phyloP scores from a whole-genome alignment of 2,888 invertebrate genomes.

The Notocelia uddmanniana region DNA sequence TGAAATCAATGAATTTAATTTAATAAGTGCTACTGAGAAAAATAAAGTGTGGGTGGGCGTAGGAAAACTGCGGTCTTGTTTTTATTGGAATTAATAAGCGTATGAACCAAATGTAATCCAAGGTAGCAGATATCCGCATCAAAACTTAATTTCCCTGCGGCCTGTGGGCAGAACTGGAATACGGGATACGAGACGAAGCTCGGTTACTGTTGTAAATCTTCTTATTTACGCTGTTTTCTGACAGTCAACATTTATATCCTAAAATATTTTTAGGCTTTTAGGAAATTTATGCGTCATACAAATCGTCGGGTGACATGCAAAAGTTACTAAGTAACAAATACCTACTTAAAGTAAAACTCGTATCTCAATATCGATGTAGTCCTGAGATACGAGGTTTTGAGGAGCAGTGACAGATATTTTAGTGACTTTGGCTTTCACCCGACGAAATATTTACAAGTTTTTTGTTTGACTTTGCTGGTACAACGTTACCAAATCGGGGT shows the following conservation, averaged over 20 bases:
- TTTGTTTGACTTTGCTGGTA: not conserved
- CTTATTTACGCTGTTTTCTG: not conserved
- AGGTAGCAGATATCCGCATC: not conserved
- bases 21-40: not conserved
- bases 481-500: too few relatives aligned
- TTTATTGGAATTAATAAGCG: not conserved
- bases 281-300: not conserved
- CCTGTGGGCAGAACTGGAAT: not conserved
- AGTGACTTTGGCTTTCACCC: too few relatives aligned
- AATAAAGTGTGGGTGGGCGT: not conserved
- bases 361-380: too few relatives aligned
- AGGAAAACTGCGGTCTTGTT: not conserved
- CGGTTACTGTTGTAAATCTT: not conserved
- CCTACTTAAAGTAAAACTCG: too few relatives aligned
- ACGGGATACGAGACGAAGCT: not conserved
- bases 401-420: too few relatives aligned
- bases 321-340: too few relatives aligned
- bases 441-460: too few relatives aligned
- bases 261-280: not conserved
- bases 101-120: not conserved
- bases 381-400: too few relatives aligned
- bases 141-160: not conserved
- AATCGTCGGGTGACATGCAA: too few relatives aligned
- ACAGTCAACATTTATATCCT: not conserved
- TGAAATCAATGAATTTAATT: not conserved